These are phyloP conservation scores for Melanogrammus aeglefinus DNA, from an alignment of 2,797 vertebrate genomes.

Conservation along the genomic window DNA sequence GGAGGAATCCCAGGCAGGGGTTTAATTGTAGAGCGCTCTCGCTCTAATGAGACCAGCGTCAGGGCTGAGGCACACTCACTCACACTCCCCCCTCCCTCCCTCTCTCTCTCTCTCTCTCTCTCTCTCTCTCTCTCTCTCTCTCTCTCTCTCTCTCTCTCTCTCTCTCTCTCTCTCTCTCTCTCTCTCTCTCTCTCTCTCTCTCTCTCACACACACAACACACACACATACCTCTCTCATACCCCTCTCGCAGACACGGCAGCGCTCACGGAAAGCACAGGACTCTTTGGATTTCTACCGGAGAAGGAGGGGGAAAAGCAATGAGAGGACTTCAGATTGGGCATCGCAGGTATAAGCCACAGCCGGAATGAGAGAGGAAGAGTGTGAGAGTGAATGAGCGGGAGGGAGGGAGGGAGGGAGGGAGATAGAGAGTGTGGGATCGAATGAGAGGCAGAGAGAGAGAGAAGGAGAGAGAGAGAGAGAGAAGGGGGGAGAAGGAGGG, in stretches of 20 bases:
- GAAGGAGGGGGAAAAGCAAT: background rate
- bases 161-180: too few species aligned
- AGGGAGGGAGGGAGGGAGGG: too few species aligned
- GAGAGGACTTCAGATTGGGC: background rate
- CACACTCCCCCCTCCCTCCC: slow-evolving; percentile 24
- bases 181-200: too few species aligned
- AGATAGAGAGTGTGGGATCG: too few species aligned
- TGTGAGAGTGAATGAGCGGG: too few species aligned
- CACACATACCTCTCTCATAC: slow-evolving; percentile 19
- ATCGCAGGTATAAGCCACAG: background rate
- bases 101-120: slow-evolving; percentile 34
- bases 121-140: slow-evolving; percentile 7
- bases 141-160: slow-evolving; percentile 7
- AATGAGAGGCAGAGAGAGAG: too few species aligned
- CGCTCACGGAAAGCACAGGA: background rate
- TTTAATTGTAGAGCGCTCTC: slow-evolving; percentile 77
- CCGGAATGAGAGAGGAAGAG: too few species aligned
- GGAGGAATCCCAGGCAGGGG: slow-evolving; percentile 76
- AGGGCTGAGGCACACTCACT: slow-evolving; percentile 46
- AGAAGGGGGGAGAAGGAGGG: background rate
- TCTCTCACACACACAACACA: slow-evolving; percentile 6
- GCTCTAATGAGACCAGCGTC: slow-evolving; percentile 62
- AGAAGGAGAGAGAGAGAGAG: background rate
- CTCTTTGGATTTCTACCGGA: background rate
- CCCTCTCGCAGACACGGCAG: background rate